These are phyloP conservation scores for Prorops nasuta DNA, from an alignment of 1,140 invertebrate genomes.

Conservation along the genomic window DNA sequence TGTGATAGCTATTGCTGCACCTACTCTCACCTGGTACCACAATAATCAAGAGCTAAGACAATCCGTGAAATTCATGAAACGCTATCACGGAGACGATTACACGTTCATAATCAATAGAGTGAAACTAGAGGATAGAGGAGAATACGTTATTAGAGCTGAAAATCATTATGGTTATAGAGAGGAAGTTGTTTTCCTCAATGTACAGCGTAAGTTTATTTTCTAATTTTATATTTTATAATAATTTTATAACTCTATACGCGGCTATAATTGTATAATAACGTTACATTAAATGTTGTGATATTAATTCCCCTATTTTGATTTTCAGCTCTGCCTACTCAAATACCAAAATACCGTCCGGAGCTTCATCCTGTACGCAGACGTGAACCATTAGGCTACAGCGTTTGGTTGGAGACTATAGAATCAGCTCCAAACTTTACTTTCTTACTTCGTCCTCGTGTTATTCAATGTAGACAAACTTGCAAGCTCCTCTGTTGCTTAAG, in stretches of 20 bases:
- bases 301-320: constrained; percentile 26
- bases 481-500: constrained; percentile 96
- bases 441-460: constrained; percentile 93
- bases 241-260: too few species aligned
- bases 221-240: constrained; percentile 10
- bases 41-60: constrained; percentile 93
- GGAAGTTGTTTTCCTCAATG: constrained; percentile 95
- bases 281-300: not conserved
- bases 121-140: constrained; percentile 92
- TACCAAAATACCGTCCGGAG: constrained; percentile 76
- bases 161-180: constrained; percentile 97
- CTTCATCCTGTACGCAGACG: constrained; percentile 70
- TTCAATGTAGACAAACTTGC: constrained; percentile 91
- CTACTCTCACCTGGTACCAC: constrained; percentile 93
- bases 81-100: constrained; percentile 93
- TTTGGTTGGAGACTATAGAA: constrained; percentile 88
- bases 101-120: constrained; percentile 96
- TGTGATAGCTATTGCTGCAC: constrained; percentile 90
- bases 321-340: constrained; percentile 77
- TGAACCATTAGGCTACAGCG: constrained; percentile 78
- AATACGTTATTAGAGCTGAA: constrained; percentile 95
- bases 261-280: constrained; percentile 11
- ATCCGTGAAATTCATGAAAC: constrained; percentile 99
- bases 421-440: constrained; percentile 94
- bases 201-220: constrained; percentile 91